Base-by-base conservation (phyloP, 2,113 vertebrate genomes). In the Morone chrysops region DNA sequence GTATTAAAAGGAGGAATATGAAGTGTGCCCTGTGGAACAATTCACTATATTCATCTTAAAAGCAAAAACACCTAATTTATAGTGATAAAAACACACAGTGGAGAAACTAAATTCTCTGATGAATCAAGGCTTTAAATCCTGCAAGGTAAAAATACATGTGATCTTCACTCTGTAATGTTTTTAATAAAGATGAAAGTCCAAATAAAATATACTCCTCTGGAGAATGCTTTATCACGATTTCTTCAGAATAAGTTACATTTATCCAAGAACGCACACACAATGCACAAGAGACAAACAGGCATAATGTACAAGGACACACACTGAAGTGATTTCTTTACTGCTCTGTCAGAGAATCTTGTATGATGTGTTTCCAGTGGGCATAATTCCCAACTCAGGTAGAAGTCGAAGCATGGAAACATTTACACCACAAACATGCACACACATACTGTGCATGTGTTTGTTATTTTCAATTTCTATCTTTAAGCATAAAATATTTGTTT, bases 301-400 rank as follows among this genome's bases (percentile, higher is more conserved):
- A 62, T 2, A 36, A 8, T 22, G 45, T 54, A 47, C n/a, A 72
- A 5, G 13, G 13, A 13, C 47, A 48, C 78, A 72, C n/a, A n/a
- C 16, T 61, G 75, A 82, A 74, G 71, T 65, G 22, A 81, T 77
- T 76, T 80, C 8, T 57, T 36, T 22, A 38, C 67, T 48, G 13
- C 4, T 22, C 66, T 61, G 43, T 73, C 12, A 51, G 47, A 40
- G 12, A 14, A 51, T 16, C 16, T 22, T 57, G 57, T 76, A 54
- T 80, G n/a, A 81, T 89, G 74, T 57, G 66, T 70, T 76, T 87
- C 81, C 82, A 80, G 59, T 31, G 81, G 81, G 57, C n/a, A 82
- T 25, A 13, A 14, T 69, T 66, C 11, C 41, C 10, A 22, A 3
- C 18, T 74, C 65, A 82, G 31, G 54, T 85, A 31, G 66, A 57